phyloP scores from a whole-genome alignment of 2,888 invertebrate species.

The Nomada ferruginata region DNA sequence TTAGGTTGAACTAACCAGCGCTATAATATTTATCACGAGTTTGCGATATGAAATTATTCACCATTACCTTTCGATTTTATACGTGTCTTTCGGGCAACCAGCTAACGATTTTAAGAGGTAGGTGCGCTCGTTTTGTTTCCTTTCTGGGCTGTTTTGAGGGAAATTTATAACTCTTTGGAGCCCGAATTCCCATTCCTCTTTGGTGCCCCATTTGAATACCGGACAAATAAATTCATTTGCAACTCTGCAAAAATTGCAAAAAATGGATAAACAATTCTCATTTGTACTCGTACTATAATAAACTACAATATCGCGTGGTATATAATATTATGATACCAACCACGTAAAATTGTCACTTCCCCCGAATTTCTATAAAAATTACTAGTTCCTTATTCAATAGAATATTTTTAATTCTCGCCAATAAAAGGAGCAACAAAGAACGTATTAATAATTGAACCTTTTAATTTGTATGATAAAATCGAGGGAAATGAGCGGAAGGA shows the following conservation, averaged over 20 bases:
- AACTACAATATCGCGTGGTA: too few relatives aligned
- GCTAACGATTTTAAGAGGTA: conserved; percentile 91
- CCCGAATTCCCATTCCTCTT: conserved; percentile 93
- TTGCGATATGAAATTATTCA: neutral
- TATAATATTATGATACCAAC: too few relatives aligned
- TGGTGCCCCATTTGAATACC: conserved; percentile 92
- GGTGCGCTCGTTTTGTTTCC: conserved; percentile 91
- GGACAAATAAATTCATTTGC: conserved; percentile 92
- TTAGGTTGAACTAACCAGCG: neutral
- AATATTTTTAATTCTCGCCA: neutral
- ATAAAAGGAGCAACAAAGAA: too few relatives aligned
- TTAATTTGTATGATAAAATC: neutral
- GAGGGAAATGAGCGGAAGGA: neutral
- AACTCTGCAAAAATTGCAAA: conserved; percentile 85
- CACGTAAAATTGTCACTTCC: too few relatives aligned
- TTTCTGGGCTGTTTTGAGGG: conserved; percentile 85
- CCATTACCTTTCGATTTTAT: conserved; percentile 87
- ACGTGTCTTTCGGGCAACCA: conserved; percentile 90
- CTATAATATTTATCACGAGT: neutral
- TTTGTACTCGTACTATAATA: too few relatives aligned
- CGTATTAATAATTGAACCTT: neutral
- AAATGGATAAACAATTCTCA: too few relatives aligned
- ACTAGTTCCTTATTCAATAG: neutral
- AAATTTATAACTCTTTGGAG: conserved; percentile 91
- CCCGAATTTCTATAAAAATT: too few relatives aligned